These are phyloP conservation scores for Limnephilus marmoratus DNA, from an alignment of 2,888 invertebrate genomes.

Conservation along the genomic window DNA sequence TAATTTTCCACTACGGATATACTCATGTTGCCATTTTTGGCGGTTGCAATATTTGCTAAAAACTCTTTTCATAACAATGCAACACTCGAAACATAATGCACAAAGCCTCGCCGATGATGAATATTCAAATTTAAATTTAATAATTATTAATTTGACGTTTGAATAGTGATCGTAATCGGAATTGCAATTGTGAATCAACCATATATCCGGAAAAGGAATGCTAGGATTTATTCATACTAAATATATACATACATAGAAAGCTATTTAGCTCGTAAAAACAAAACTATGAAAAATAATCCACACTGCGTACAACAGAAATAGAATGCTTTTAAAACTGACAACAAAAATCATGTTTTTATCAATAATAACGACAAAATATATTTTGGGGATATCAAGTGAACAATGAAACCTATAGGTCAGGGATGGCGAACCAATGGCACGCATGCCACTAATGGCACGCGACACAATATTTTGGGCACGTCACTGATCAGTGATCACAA, in stretches of 20 bases:
- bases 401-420: neutral
- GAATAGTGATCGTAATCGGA: slow-evolving; percentile 18
- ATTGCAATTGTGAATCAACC: slow-evolving; percentile 14
- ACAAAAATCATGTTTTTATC: neutral
- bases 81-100: slow-evolving; percentile 2
- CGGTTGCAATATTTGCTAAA: neutral
- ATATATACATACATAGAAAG: neutral
- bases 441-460: too few species aligned
- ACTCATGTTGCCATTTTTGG: neutral
- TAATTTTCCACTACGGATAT: neutral
- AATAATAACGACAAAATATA: neutral
- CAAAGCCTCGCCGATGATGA: neutral
- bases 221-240: neutral
- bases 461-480: too few species aligned
- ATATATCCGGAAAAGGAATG: neutral
- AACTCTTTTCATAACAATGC: neutral
- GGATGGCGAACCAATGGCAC: too few species aligned
- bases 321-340: neutral
- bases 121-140: neutral
- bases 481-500: too few species aligned
- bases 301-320: neutral
- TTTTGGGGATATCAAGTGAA: neutral
- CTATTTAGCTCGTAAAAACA: neutral
- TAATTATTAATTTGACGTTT: slow-evolving; percentile 25
- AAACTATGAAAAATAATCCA: neutral